Percentiles rank a stretch among this genome's conserved stretches.
phyloP scores from a whole-genome alignment of 2,888 invertebrate genomes.

The Ennomos erosarius region DNA sequence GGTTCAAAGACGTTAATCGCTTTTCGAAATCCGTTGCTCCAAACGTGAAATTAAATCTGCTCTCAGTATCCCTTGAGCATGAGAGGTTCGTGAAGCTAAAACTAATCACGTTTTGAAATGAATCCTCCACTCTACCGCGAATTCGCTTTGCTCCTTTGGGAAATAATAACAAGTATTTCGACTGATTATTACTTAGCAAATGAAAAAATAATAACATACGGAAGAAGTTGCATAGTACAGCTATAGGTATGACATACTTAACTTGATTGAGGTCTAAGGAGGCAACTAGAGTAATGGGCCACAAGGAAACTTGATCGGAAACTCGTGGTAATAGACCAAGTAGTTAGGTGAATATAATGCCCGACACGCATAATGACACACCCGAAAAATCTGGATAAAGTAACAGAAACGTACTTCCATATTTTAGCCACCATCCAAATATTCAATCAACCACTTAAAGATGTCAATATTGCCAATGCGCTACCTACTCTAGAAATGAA shows the following conservation, averaged over 20 bases:
- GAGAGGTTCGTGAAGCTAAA: constrained; percentile 37
- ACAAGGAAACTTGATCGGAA: constrained; percentile 30
- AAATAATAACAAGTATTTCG: constrained; percentile 22
- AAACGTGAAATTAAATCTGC: constrained; percentile 32
- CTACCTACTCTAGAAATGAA: too few relatives aligned
- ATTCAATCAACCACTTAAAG: too few relatives aligned
- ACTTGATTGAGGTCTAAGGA: constrained; percentile 14
- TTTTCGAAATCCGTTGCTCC: constrained; percentile 27
- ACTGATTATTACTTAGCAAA: constrained; percentile 17
- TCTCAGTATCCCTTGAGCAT: constrained; percentile 27
- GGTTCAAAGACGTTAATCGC: constrained; percentile 28
- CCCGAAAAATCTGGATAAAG: too few relatives aligned
- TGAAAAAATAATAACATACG: constrained; percentile 5
- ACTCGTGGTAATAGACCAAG: constrained; percentile 30
- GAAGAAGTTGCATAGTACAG: neutral
- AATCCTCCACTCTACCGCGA: constrained; percentile 32
- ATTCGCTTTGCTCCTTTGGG: constrained; percentile 32
- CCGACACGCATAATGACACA: neutral
- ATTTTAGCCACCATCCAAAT: too few relatives aligned
- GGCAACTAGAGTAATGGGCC: constrained; percentile 22
- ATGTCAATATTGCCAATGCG: too few relatives aligned
- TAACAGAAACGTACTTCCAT: too few relatives aligned
- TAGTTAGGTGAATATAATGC: constrained; percentile 14
- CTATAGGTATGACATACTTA: constrained; percentile 6
- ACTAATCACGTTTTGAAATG: constrained; percentile 37